These are phyloP conservation scores for Gastracanthus pulcherrimus DNA, from an alignment of 2,888 invertebrate species.

Conservation along the genomic window DNA sequence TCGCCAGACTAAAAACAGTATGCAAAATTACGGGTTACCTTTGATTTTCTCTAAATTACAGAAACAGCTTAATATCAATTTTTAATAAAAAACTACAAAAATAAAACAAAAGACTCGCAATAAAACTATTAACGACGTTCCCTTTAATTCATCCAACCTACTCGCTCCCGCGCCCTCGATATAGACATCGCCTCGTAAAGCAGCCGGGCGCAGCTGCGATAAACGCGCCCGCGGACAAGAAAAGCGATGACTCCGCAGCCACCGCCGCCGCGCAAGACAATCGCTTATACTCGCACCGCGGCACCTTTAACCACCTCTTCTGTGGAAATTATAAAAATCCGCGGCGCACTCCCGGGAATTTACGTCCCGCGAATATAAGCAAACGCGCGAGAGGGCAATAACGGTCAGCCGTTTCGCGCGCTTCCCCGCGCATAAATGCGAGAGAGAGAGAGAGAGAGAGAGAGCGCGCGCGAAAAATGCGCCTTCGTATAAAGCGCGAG, in stretches of 20 bases:
- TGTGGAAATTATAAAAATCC: slow-evolving; percentile 8
- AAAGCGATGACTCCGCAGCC: not conserved
- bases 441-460: too few species aligned
- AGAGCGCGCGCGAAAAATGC: too few species aligned
- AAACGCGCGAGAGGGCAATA: slow-evolving; percentile 1
- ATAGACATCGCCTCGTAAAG: not conserved
- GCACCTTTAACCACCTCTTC: not conserved
- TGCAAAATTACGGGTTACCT: too few species aligned
- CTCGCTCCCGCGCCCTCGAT: too few species aligned
- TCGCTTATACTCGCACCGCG: too few species aligned
- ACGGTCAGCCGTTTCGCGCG: slow-evolving; percentile 26
- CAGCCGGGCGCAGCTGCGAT: not conserved
- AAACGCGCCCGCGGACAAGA: not conserved
- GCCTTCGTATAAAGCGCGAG: too few species aligned
- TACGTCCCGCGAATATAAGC: slow-evolving; percentile 5
- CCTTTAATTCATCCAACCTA: not conserved
- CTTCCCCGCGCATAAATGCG: slow-evolving; percentile 13
- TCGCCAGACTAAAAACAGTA: too few species aligned
- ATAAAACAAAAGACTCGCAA: too few species aligned
- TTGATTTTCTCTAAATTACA: too few species aligned
- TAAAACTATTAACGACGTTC: not conserved
- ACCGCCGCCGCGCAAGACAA: not conserved
- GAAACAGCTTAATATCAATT: too few species aligned
- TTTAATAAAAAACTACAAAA: too few species aligned
- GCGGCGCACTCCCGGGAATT: not conserved